Evolutionary conservation across 2,113 vertebrate species (phyloP).

Genomic region (Sardina pilchardus): DNA sequence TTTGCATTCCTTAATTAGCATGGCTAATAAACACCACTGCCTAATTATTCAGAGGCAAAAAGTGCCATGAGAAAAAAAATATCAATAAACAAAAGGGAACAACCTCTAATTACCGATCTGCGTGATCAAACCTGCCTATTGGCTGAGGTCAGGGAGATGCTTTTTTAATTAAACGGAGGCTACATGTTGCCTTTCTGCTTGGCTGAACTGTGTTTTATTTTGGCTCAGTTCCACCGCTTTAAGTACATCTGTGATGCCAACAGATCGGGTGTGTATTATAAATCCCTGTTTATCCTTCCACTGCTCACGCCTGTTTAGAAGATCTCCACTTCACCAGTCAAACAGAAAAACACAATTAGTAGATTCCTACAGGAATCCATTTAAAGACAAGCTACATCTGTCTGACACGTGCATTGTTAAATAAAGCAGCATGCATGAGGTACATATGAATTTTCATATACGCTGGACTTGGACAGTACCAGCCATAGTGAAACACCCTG

Average conservation of each 20-base stretch:
- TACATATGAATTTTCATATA: not conserved
- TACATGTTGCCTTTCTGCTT: constrained; percentile 35
- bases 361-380: not conserved
- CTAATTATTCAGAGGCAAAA: constrained; percentile 49
- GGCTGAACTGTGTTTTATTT: constrained; percentile 19
- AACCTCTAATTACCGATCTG: constrained; percentile 49
- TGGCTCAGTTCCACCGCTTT: constrained; percentile 19
- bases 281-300: constrained; percentile 5
- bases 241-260: not conserved
- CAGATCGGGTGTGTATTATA: not conserved
- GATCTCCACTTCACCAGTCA: not conserved
- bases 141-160: constrained; percentile 45
- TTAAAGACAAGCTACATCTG: not conserved
- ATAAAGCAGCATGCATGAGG: not conserved
- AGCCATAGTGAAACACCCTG: not conserved
- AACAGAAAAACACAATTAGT: constrained; percentile 11
- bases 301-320: not conserved
- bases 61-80: constrained; percentile 27
- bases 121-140: constrained; percentile 49
- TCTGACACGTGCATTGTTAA: not conserved
- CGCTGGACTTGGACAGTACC: not conserved
- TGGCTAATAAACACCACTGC: constrained; percentile 52
- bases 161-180: constrained; percentile 44
- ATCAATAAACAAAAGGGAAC: constrained; percentile 37
- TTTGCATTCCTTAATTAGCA: constrained; percentile 55